Evolutionary conservation across 2,797 vertebrate species (phyloP).

Genomic region (Phaenicophaeus curvirostris): DNA sequence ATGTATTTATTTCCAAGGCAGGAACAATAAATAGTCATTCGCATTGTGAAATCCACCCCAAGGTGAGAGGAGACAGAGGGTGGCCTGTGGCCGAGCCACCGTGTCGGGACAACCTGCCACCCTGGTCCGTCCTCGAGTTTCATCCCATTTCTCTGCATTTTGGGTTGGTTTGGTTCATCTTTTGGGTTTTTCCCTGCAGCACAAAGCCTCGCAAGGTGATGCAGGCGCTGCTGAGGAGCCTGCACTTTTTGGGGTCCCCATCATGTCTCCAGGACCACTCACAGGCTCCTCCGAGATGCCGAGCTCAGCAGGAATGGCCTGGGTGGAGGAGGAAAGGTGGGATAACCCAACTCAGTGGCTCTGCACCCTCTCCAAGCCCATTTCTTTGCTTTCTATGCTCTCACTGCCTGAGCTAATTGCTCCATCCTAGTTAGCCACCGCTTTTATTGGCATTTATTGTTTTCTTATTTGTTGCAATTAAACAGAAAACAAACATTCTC

Average conservation of each 20-base stretch:
- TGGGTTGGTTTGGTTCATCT: background rate
- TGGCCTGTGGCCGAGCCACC: background rate
- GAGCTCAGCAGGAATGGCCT: rapidly evolving
- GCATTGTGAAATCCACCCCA: conserved; percentile 32
- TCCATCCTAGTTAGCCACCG: rapidly evolving
- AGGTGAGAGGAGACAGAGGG: background rate
- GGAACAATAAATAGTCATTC: conserved; percentile 17
- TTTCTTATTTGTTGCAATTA: background rate
- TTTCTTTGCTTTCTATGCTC: rapidly evolving
- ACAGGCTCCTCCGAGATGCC: rapidly evolving
- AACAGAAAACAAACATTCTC: background rate
- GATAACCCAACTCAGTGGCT: background rate
- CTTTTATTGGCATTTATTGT: background rate
- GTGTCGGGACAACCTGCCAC: background rate
- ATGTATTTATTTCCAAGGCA: background rate
- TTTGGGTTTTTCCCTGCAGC: background rate
- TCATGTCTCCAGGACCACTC: rapidly evolving
- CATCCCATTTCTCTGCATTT: background rate
- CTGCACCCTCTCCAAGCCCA: background rate
- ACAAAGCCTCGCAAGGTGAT: rapidly evolving
- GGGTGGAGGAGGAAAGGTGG: background rate
- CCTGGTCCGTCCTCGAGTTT: background rate
- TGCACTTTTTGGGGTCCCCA: rapidly evolving
- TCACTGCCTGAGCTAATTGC: background rate
- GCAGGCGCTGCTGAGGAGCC: background rate